Base-by-base conservation (phyloP, 2,888 invertebrate genomes). In the Sesia bembeciformis region DNA sequence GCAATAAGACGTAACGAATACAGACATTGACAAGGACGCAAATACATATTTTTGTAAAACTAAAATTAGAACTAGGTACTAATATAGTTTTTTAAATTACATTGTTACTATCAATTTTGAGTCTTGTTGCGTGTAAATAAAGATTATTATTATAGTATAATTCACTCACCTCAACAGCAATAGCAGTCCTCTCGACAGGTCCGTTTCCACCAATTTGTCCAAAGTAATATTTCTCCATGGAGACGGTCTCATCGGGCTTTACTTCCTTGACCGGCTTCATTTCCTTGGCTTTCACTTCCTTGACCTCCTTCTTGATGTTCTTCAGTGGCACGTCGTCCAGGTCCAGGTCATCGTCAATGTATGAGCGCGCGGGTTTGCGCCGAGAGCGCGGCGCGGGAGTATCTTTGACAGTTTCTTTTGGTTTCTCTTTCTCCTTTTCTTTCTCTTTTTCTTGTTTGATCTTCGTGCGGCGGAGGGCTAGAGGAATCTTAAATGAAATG, bases 211-310 rank as follows among this genome's bases (percentile, higher is more conserved):
- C 84, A 3, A 82, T 70, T 62, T 90, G 91, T 0, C 93, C 93
- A 63, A 93, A 93, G 79, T 93, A 93, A 65, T 91, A 93, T 56
- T 90, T 84, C 73, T 93, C 93, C 66, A 93, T 79, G 0, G 92
- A 91, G 60, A 92, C 88, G 38, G 91, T 81, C 68, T 85, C 79
- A 54, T 86, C 87, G 0, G 84, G 80, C 42, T 78, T 78, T 23
- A 67, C 62, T 53, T 86, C 90, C 4, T 46, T 46, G 8, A 46
- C 46, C 46, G n/a, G 8, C 8, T 46, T 46, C 23, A 23, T 23
- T 23, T 23, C 23, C 2, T 23, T 23, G 23, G 23, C 23, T 23
- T 23, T 23, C 23, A 23, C 23, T 23, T 23, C 23, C 42, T 78
- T 78, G 23, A 67, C 62, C 53, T 86, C 90, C 62, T 85, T 85